Evolutionary conservation across 1,140 invertebrate genomes (phyloP), one percentile per base, ranked within the genome.

Genomic region (Drosophila guanche): DNA sequence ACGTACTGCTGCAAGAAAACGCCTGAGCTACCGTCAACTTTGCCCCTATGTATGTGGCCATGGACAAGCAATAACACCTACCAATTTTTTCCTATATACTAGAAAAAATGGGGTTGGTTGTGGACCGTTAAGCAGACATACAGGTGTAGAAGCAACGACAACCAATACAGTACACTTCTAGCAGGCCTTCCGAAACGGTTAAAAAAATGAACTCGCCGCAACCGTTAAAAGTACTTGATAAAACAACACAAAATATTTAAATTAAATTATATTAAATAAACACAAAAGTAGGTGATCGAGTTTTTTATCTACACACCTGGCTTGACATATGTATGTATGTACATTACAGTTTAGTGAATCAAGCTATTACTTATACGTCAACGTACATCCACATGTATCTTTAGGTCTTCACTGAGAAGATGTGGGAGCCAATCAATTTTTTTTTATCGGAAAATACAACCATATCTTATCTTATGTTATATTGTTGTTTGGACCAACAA

Each of bases 81-180:
- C 41, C 33, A 53, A 46, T 68, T 42, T 66, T 29, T 16, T 22
- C 45, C 43, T 25, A 25, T 58, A 58, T 41, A n/a, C 10, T 50
- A 41, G 4, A 43, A 27, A 53, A 71, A 67, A 45, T 58, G 42
- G 48, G 75, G 76, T 73, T 71, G 62, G 22, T 54, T 16, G 16
- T 45, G 33, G 16, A 40, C 43, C 14, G 48, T 33, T 67, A 50
- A 62, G 43, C 41, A 58, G 29, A 12, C 29, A 22, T 41, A 78
- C 77, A 79, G 77, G 76, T 79, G 76, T 40, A 70, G 23, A 22
- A 37, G 42, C 43, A 37, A 23, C 57, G 40, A 53, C 5, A 57
- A 29, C 20, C 48, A 25, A 45, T 48, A 23, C 76, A 79, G 74
- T 78, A 10, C 59, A 47, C 33, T 46, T 66, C 23, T 33, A 66